Base-by-base conservation (phyloP, 1,140 invertebrate species). In the Stenopsyche tienmushanensis region DNA sequence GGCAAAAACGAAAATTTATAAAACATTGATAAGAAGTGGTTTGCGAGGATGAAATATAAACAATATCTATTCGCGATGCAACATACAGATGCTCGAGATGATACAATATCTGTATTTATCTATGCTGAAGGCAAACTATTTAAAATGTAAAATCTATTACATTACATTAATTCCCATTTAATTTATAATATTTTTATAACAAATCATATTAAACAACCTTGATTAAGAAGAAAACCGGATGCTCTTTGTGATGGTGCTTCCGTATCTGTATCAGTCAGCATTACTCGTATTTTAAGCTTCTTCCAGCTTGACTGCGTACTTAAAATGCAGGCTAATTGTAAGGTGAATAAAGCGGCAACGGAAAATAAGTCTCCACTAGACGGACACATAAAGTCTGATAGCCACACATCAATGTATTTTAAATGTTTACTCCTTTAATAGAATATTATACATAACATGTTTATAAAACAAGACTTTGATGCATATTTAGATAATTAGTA, bases 331-430 rank as follows among this genome's bases (percentile, higher is more conserved):
- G 96, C 95, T 49, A 99, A 77, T 78, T 99, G 97, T 72, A 99
- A 87, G 83, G 98, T 91, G 78, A 99, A 99, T 52, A 99, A 82
- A 69, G 88, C 94, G 41, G 89, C 94, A 71, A 89, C 90, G 59
- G 93, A 91, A 76, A 94, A 94, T 2, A 86, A 83, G 74, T 92
- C 88, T 62, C 88, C 85, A 70, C 87, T 83, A 0, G 83, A 84
- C 3, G 92, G 91, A 71, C 87, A 83, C 66, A 95, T 87, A 65
- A 94, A 88, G 74, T 97, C 94, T 0, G 96, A 87, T 8, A 97
- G 93, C 97, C 97, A 99, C 10, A 99, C 94, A 79, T 99, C 97
- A 62, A 99, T 96, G 76, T 90, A 96, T 69, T 86, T 86, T 18
- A 88, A 26, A 82, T 57, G 81, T 81, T 34, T 81, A 80, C 69